Base-by-base conservation (phyloP, 2,888 invertebrate species). In the Tupiocoris notatus region DNA sequence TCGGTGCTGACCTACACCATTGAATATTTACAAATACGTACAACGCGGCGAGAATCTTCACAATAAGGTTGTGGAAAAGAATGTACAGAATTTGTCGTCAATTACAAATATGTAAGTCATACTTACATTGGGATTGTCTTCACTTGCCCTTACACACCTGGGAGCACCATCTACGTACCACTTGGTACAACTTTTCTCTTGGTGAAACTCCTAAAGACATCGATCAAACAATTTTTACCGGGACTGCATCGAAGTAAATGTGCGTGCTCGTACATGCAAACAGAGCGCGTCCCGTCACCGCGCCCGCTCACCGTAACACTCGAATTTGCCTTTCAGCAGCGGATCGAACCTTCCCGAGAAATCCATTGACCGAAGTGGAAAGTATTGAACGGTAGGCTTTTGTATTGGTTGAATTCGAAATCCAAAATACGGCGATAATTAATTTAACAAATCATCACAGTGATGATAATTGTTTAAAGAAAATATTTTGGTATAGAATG, bases 91-190 rank as follows among this genome's bases (percentile, higher is more conserved):
- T n/a, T n/a, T n/a, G n/a, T n/a, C n/a, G n/a, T n/a, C n/a, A 39
- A 39, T 39, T 39, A 39, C 39, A 7, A 12, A 7, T 39, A 7
- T 39, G 39, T n/a, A 39, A 3, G 39, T 39, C 39, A 39, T 73
- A 73, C 73, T 73, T 62, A 73, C 73, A 73, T 73, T 57, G 18
- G 73, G 58, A 73, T 54, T 73, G 73, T 73, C 73, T 73, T 73
- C 73, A 73, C 73, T 73, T 73, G 73, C 39, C 56, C 73, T 73
- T 63, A 62, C 20, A 23, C 61, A 62, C 56, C 73, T 56, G 18
- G 73, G 63, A 62, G 73, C 62, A 73, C 73, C 73, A 62, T 73
- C 73, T 73, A 73, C 62, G 73, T 73, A 73, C 73, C 73, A 73
- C 73, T 73, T 73, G 21, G 73, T 73, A 73, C 73, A 73, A 73